Percentiles rank a stretch among this genome's conserved stretches.
phyloP scores from a whole-genome alignment of 1,140 invertebrate species.

The Tachypleus tridentatus region DNA sequence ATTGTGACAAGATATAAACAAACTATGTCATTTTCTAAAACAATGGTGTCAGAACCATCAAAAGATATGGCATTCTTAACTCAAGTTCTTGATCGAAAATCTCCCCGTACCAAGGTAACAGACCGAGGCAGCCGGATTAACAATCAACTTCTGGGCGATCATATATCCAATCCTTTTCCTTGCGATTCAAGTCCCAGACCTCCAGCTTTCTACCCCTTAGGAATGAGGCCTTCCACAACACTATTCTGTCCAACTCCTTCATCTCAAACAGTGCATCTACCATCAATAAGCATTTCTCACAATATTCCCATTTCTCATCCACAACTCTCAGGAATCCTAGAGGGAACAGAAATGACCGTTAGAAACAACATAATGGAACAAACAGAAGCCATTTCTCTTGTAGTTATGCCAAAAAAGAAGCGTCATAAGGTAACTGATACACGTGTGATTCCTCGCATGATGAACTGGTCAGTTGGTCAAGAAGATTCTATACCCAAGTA shows the following conservation, averaged over 20 bases:
- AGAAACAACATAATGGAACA: constrained; percentile 60
- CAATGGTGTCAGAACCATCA: constrained; percentile 32
- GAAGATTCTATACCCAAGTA: not conserved
- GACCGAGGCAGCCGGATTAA: constrained; percentile 45
- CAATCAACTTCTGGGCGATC: constrained; percentile 2
- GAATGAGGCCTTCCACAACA: not conserved
- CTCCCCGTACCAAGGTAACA: constrained; percentile 61
- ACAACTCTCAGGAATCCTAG: not conserved
- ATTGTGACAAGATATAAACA: constrained; percentile 73
- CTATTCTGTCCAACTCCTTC: not conserved
- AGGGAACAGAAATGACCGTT: not conserved
- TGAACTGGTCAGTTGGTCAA: constrained; percentile 67
- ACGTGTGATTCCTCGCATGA: constrained; percentile 78
- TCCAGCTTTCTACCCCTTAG: no score
- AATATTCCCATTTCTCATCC: not conserved
- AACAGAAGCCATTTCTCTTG: constrained; percentile 80
- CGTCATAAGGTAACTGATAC: constrained; percentile 93
- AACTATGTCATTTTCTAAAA: not conserved
- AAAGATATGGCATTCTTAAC: constrained; percentile 31
- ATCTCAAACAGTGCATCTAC: not conserved
- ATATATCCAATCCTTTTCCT: not conserved
- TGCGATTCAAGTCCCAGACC: no score
- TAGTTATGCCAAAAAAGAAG: constrained; percentile 89
- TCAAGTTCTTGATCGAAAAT: constrained; percentile 67
- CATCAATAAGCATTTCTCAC: not conserved